A percentile compares a stretch with the other conserved stretches of the same genome.
Evolutionary conservation across 2,888 invertebrate genomes (phyloP).

Genomic region (Trichogramma evanescens): DNA sequence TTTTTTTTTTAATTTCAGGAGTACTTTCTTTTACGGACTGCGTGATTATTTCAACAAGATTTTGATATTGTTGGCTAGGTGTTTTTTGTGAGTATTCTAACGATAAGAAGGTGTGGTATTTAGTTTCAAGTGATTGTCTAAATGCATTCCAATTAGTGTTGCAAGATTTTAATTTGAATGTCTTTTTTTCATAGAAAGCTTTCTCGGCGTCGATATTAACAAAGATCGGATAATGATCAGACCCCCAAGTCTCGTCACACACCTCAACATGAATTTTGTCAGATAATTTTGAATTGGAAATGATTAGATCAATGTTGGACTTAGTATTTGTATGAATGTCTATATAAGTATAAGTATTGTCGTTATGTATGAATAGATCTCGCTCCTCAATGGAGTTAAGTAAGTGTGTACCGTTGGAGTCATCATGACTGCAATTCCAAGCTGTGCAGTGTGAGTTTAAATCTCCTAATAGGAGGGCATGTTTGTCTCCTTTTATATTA

Average conservation of each 20-base stretch:
- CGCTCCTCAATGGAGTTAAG: neutral
- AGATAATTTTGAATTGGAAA: neutral
- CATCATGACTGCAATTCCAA: conserved; percentile 12
- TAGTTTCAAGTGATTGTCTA: neutral
- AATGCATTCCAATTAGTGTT: conserved; percentile 3
- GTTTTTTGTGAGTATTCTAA: neutral
- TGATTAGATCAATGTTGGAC: conserved; percentile 7
- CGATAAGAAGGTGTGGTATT: neutral
- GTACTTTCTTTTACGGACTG: conserved; percentile 6
- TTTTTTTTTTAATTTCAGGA: conserved; percentile 1
- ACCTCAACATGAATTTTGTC: conserved; percentile 1
- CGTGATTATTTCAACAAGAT: conserved; percentile 6
- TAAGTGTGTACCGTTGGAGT: conserved; percentile 3
- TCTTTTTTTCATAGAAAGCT: neutral
- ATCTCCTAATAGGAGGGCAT: conserved; percentile 8
- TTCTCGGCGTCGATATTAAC: neutral
- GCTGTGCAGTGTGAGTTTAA: conserved; percentile 10
- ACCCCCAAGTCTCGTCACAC: conserved; percentile 3
- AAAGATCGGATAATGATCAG: conserved; percentile 5
- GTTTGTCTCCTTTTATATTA: neutral
- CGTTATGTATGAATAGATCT: conserved; percentile 13
- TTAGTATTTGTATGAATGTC: neutral
- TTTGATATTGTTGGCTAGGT: conserved; percentile 13
- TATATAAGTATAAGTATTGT: conserved; percentile 4
- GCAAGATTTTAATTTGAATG: neutral